Evolutionary conservation across 2,113 vertebrate species (phyloP), one percentile per base, ranked within the genome.

Genomic region (Ellobius talpinus): DNA sequence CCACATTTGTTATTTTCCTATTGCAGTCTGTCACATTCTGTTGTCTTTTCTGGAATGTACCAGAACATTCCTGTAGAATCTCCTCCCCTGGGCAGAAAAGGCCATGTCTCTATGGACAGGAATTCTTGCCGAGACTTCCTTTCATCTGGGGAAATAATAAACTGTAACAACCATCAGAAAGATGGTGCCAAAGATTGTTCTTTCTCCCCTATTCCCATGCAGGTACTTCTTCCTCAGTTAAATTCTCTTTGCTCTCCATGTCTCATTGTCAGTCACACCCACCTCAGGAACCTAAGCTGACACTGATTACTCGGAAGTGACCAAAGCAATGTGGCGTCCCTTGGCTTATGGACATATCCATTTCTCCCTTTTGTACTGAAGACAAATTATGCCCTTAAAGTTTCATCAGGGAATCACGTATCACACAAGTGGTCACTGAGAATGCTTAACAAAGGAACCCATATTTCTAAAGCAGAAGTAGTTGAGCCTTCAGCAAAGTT

Each of bases 311-410:
- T n/a, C 17, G 70, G 42, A 29, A n/a, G 3, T 29, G n/a, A 81
- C 13, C 31, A 65, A 90, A 70, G 50, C 17, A 39, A 39, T 33
- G 14, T 70, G 29, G 26, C 29, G 45, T 65, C 12, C 42, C 52
- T 55, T 82, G 74, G 39, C 16, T 50, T 45, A 90, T 58, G 52
- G 81, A 89, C 92, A 86, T 66, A 31, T 21, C 76, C 76, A 55
- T 23, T 24, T 61, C 7, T 68, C 78, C 39, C 14, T 89, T 86
- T 73, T 39, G 63, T 72, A 12, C 14, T 45, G 24, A 85, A 82
- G 39, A 61, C 66, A 78, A 39, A 92, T 89, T 63, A 14, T 91
- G 50, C 90, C 42, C 94, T 52, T 76, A 94, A 92, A 96, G 42
- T 63, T 90, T 90, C 81, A 81, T 52, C 26, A 76, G 4, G 47